Evolutionary conservation across 2,113 vertebrate species (phyloP).

Genomic region (Leucopsar rothschildi): DNA sequence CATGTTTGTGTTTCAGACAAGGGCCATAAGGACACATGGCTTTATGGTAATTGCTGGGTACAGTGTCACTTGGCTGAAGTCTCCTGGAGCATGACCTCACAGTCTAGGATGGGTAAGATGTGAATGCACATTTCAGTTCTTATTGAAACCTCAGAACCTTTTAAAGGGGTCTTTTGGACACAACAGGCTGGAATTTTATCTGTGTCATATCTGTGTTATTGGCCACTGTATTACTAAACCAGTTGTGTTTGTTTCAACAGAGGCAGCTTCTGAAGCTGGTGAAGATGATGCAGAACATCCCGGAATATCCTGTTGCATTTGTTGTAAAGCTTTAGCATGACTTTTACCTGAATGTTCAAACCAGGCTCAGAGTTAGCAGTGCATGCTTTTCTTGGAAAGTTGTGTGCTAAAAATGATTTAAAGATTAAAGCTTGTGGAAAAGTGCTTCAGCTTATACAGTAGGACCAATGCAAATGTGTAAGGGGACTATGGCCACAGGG

Average conservation of each 20-base stretch:
- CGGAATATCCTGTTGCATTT: background rate
- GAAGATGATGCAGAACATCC: background rate
- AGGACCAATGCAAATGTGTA: background rate
- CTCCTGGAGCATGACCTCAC: background rate
- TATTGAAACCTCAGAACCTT: background rate
- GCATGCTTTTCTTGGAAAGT: background rate
- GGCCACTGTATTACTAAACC: background rate
- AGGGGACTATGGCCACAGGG: background rate
- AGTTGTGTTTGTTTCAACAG: conserved; percentile 19
- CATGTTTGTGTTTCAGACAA: conserved; percentile 10
- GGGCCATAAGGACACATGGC: background rate
- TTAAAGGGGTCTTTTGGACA: background rate
- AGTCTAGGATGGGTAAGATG: background rate
- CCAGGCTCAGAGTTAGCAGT: background rate
- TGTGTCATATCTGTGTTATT: background rate
- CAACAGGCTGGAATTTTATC: background rate
- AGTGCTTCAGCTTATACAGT: background rate
- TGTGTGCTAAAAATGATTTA: background rate
- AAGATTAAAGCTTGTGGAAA: background rate
- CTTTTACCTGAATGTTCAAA: background rate
- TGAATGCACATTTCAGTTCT: background rate
- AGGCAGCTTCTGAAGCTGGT: background rate
- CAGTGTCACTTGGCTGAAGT: background rate
- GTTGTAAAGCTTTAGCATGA: background rate
- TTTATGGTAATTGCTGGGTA: background rate